Evolutionary conservation across 2,113 vertebrate genomes (phyloP), one percentile per base, ranked within the genome.

Genomic region (Centrocercus urophasianus): DNA sequence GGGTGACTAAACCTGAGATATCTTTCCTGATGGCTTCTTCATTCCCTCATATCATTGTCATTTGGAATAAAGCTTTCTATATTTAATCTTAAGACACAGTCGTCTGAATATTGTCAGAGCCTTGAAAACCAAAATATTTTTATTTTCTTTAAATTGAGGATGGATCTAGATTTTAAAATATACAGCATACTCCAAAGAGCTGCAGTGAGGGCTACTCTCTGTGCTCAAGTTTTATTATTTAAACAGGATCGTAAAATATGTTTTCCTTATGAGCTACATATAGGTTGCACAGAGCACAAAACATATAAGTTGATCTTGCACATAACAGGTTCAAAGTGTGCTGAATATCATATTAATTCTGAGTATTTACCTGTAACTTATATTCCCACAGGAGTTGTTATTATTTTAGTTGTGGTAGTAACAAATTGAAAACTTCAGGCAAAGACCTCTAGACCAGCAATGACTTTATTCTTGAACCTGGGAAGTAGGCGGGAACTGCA

Each of bases 11-110:
- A 48, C 15, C 32, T 67, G 15, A 85, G 6, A 11, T 92, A 11
- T 47, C 34, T 71, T 73, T 79, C 38, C 34, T 56, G 22, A 20
- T 1, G 1, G 27, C 36, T 54, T 73, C 13, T 67, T 65, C 22
- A 34, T 22, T 6, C 2, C 5, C 6, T 19, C 10, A 38, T 38
- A 65, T 47, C 8, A 2, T 13, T 47, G 8, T 4, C 4, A 43
- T 80, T 64, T 43, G 5, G 8, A 66, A 73, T 63, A 5, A n/a
- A 59, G 13, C 2, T 13, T 11, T 66, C n/a, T 70, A 13, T 32
- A 9, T 38, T 17, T 77, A 14, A 43, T 92, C 19, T 64, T 65
- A 72, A 92, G 76, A 80, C 50, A 36, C 2, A 50, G 3, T 32
- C 21, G 28, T 6, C 13, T 72, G 11, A 43, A 56, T 18, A 2